Evolutionary conservation across 2,113 vertebrate genomes (phyloP).

Genomic region (Phoenicopterus ruber): DNA sequence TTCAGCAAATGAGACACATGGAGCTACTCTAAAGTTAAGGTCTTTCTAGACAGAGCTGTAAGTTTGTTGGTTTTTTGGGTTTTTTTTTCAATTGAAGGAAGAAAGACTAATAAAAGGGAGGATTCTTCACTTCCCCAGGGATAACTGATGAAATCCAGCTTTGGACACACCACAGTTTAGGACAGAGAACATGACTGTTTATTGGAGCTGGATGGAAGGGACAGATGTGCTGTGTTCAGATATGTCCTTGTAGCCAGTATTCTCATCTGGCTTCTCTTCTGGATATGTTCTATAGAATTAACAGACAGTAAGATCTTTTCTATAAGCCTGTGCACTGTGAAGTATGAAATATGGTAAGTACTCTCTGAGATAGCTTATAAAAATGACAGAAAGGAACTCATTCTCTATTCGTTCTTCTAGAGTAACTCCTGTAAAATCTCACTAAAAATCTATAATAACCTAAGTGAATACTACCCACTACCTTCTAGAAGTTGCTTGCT

Average conservation of each 20-base stretch:
- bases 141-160: not conserved
- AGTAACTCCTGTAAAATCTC: not conserved
- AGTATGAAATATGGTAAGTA: not conserved
- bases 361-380: not conserved
- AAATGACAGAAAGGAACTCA: not conserved
- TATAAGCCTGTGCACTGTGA: not conserved
- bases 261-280: not conserved
- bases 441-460: not conserved
- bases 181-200: not conserved
- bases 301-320: not conserved
- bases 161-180: not conserved
- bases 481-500: not conserved
- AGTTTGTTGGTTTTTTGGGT: too few relatives aligned
- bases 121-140: not conserved
- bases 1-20: not conserved
- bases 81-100: not conserved
- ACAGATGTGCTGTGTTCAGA: not conserved
- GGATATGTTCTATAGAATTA: not conserved
- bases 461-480: not conserved
- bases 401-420: not conserved
- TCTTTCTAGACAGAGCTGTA: not conserved
- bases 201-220: not conserved
- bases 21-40: not conserved
- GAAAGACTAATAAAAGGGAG: not conserved
- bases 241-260: not conserved